phyloP scores from a whole-genome alignment of 1,140 invertebrate species.

The Pachypsylla venusta region DNA sequence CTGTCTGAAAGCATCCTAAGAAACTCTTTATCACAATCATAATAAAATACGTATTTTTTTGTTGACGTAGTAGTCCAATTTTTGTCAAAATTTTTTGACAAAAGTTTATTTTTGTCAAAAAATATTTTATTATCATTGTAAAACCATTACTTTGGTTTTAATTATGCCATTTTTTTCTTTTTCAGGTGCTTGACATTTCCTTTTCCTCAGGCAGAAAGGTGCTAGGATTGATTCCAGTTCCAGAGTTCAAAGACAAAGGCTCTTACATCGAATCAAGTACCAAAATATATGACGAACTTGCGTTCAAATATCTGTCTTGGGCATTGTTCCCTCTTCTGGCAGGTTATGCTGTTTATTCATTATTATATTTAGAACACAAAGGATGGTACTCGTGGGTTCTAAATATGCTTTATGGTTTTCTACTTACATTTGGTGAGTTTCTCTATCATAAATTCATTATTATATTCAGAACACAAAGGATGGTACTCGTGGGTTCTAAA shows the following conservation, averaged over 20 bases:
- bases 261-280: conserved; percentile 94
- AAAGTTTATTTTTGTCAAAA: too few species aligned
- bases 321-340: conserved; percentile 80
- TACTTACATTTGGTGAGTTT: conserved; percentile 84
- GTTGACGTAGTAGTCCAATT: too few species aligned
- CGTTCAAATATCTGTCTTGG: conserved; percentile 95
- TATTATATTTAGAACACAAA: conserved; percentile 95
- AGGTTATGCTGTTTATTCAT: conserved; percentile 87
- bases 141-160: too few species aligned
- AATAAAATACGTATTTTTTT: too few species aligned
- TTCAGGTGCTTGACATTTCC: conserved; percentile 57
- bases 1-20: too few species aligned
- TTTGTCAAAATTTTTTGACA: too few species aligned
- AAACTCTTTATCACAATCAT: too few species aligned
- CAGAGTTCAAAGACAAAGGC: conserved; percentile 82
- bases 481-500: conserved; percentile 91
- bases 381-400: conserved; percentile 95
- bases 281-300: conserved; percentile 84
- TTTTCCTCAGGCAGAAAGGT: conserved; percentile 55
- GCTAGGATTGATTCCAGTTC: conserved; percentile 63
- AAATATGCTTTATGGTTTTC: conserved; percentile 93
- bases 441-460: too few species aligned
- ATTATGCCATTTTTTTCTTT: conserved; percentile 17
- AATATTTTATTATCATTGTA: too few species aligned
- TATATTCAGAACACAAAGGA: conserved; percentile 95